Evolutionary conservation across 2,888 invertebrate species (phyloP).

Genomic region (Odontomyia ornata): DNA sequence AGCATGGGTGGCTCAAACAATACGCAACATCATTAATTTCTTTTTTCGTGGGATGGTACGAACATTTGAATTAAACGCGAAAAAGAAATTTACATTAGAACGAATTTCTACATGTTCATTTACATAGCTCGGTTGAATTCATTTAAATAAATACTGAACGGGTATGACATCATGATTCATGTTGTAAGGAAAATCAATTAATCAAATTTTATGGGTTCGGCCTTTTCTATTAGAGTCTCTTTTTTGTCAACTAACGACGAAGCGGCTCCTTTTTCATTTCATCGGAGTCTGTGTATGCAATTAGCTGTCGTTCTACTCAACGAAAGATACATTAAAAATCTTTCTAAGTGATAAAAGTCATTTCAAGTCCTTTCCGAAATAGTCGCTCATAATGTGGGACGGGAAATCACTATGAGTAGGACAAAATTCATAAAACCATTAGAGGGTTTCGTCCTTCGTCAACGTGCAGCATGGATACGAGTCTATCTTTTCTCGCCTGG

Average conservation of each 20-base stretch:
- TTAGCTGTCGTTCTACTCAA: constrained; percentile 6
- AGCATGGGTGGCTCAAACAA: not conserved
- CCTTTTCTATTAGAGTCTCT: not conserved
- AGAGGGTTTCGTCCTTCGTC: constrained; percentile 6
- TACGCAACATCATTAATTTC: constrained; percentile 11
- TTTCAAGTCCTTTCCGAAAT: not conserved
- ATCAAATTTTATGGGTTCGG: constrained; percentile 36
- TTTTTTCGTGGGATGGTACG: constrained; percentile 3
- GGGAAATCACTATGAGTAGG: not conserved
- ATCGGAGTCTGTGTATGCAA: not conserved
- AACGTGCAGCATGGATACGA: not conserved
- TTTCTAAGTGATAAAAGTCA: constrained; percentile 9
- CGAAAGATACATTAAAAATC: not conserved
- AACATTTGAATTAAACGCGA: constrained; percentile 6
- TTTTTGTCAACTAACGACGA: not conserved
- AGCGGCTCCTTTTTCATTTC: not conserved
- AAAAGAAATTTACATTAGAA: constrained; percentile 21
- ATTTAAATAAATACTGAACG: not conserved
- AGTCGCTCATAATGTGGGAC: not conserved
- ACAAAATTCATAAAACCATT: constrained; percentile 27
- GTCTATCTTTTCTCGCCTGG: not conserved
- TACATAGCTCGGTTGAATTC: not conserved
- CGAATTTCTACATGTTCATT: constrained; percentile 13
- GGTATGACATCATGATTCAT: constrained; percentile 25
- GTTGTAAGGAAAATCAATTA: constrained; percentile 24